Evolutionary conservation across 2,113 vertebrate genomes (phyloP).

Genomic region (Uropsilus gracilis): DNA sequence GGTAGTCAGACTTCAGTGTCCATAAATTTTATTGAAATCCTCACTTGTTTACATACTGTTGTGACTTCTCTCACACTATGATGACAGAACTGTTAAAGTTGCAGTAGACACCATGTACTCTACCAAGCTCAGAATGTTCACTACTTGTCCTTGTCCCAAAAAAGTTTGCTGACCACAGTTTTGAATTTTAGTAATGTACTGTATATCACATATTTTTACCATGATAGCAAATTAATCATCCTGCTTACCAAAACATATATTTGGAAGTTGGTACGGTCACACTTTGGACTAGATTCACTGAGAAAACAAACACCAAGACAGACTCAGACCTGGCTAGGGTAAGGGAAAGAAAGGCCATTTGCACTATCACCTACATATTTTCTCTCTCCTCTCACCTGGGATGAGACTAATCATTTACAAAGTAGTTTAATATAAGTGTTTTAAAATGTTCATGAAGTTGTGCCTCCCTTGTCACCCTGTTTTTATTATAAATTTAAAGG

Average conservation of each 20-base stretch:
- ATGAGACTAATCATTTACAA: background rate
- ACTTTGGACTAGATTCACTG: background rate
- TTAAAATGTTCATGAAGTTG: background rate
- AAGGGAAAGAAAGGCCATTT: background rate
- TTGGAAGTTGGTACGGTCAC: background rate
- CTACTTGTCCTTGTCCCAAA: background rate
- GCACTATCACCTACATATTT: background rate
- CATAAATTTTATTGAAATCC: background rate
- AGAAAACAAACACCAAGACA: background rate
- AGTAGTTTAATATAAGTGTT: background rate
- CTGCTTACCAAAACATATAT: background rate
- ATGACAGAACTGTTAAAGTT: background rate
- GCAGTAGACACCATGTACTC: background rate
- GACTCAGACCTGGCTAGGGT: background rate
- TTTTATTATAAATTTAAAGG: slow-evolving; percentile 1
- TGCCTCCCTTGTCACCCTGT: background rate
- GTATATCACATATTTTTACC: background rate
- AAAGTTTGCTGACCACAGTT: background rate
- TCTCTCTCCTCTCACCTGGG: background rate
- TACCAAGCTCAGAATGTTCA: background rate
- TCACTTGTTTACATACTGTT: background rate
- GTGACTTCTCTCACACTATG: background rate
- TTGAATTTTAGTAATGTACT: background rate
- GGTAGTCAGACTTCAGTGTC: background rate
- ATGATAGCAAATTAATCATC: background rate